Conservation (phyloP, 2,888 invertebrate species). For the Callimorpha dominula region DNA sequence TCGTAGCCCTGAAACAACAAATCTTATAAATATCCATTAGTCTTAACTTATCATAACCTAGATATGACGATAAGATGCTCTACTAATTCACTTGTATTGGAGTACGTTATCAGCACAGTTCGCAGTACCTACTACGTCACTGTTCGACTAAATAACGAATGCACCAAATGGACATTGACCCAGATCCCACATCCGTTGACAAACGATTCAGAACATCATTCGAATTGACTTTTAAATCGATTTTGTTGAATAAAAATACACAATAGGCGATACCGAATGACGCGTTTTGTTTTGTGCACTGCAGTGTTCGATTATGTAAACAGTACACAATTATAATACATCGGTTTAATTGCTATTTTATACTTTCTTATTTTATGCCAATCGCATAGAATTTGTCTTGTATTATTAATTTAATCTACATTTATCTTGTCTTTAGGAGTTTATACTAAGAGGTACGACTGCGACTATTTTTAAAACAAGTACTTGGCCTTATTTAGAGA, state of each 20-base stretch:
- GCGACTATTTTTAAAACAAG: neutral
- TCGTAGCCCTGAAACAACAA: neutral
- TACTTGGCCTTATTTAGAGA: neutral
- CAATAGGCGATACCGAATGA: conserved; percentile 47
- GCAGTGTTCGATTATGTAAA: conserved; percentile 38
- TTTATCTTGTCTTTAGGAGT: no score
- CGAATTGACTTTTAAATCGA: conserved; percentile 76
- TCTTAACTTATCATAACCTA: neutral
- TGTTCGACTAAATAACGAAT: conserved; percentile 40
- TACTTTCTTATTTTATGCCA: neutral
- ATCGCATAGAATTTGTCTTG: neutral
- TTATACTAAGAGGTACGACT: neutral
- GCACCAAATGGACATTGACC: conserved; percentile 75
- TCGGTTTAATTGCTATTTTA: conserved; percentile 4
- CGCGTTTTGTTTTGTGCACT: conserved; percentile 45
- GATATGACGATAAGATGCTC: conserved; percentile 38
- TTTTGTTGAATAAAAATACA: conserved; percentile 69
- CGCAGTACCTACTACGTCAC: conserved; percentile 32
- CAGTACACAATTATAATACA: conserved; percentile 22
- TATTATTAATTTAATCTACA: neutral
- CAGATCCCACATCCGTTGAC: conserved; percentile 69
- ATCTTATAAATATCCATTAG: neutral
- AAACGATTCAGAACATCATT: conserved; percentile 72
- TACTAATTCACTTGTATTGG: conserved; percentile 30
- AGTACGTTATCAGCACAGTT: conserved; percentile 35